These are phyloP conservation scores for Andrena dorsata DNA, from an alignment of 2,888 invertebrate genomes.

Conservation along the genomic window DNA sequence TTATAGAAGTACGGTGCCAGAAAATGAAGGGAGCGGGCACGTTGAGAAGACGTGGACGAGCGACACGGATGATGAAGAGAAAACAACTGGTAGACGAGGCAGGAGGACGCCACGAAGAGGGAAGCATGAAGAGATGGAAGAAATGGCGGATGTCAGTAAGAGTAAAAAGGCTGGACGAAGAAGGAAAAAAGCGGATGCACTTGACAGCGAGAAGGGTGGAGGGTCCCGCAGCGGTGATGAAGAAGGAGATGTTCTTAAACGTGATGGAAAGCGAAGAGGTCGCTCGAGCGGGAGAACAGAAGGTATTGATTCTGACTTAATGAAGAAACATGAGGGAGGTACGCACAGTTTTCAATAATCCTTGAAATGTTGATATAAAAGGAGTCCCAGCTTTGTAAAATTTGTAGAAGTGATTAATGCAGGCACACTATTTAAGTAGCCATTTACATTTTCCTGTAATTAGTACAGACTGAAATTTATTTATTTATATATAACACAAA, in stretches of 20 bases:
- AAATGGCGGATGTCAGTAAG: slow-evolving; percentile 28
- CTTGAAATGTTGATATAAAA: no score
- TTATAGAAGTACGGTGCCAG: neutral
- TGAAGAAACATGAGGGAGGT: slow-evolving; percentile 38
- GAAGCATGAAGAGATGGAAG: neutral
- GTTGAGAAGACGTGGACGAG: slow-evolving; percentile 3
- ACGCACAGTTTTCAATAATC: slow-evolving; percentile 1
- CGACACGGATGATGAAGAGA: slow-evolving; percentile 39
- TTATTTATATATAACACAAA: no score
- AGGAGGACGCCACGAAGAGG: slow-evolving; percentile 12
- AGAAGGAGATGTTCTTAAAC: slow-evolving; percentile 49
- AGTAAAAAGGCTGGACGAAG: slow-evolving; percentile 21
- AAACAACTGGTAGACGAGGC: neutral
- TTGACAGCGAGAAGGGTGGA: slow-evolving; percentile 36
- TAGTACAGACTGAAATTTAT: no score
- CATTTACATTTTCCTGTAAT: no score
- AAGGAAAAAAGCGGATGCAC: slow-evolving; percentile 43
- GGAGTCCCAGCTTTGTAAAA: no score
- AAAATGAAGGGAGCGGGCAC: slow-evolving; percentile 14
- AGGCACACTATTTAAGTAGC: no score
- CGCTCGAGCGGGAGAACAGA: slow-evolving; percentile 10
- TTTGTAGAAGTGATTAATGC: no score
- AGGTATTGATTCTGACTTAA: slow-evolving; percentile 29
- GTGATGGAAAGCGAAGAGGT: slow-evolving; percentile 28
- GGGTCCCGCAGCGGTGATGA: slow-evolving; percentile 41